phyloP scores from a whole-genome alignment of 2,888 invertebrate genomes.

The Polydrusus pterygomalis region DNA sequence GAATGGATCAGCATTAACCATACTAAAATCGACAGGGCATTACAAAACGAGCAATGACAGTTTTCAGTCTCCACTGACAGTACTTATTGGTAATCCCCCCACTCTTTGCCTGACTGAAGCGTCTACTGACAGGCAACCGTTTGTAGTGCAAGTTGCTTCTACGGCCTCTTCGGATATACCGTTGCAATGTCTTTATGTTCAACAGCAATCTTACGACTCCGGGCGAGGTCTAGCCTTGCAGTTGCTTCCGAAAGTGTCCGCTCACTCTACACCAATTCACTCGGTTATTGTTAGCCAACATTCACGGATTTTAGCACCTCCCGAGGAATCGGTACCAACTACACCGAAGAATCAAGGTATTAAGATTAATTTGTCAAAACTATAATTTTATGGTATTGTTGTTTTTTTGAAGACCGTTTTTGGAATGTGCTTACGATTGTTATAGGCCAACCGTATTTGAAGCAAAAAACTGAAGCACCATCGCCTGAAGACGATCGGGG shows the following conservation, averaged over 20 bases:
- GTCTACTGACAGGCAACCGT: slow-evolving; percentile 66
- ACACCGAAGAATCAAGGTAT: slow-evolving; percentile 43
- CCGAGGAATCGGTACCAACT: slow-evolving; percentile 1
- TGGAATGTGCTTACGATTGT: background rate
- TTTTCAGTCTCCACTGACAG: slow-evolving; percentile 69
- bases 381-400: too few relatives aligned
- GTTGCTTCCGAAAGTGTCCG: slow-evolving; percentile 67
- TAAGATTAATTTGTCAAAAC: background rate
- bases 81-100: slow-evolving; percentile 68
- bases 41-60: slow-evolving; percentile 64
- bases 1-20: slow-evolving; percentile 62
- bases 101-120: slow-evolving; percentile 68
- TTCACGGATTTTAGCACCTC: slow-evolving; percentile 18
- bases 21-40: slow-evolving; percentile 68
- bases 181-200: slow-evolving; percentile 72
- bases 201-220: slow-evolving; percentile 67
- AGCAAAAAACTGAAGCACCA: slow-evolving; percentile 40
- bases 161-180: slow-evolving; percentile 70
- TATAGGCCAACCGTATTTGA: slow-evolving; percentile 24
- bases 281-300: slow-evolving; percentile 76
- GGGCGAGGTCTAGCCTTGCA: slow-evolving; percentile 65
- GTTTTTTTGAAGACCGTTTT: too few relatives aligned
- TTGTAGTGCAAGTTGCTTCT: slow-evolving; percentile 69
- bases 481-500: slow-evolving; percentile 44
- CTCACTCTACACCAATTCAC: slow-evolving; percentile 71